phyloP scores from a whole-genome alignment of 1,140 invertebrate species.

The Drosophila pseudoananassae region DNA sequence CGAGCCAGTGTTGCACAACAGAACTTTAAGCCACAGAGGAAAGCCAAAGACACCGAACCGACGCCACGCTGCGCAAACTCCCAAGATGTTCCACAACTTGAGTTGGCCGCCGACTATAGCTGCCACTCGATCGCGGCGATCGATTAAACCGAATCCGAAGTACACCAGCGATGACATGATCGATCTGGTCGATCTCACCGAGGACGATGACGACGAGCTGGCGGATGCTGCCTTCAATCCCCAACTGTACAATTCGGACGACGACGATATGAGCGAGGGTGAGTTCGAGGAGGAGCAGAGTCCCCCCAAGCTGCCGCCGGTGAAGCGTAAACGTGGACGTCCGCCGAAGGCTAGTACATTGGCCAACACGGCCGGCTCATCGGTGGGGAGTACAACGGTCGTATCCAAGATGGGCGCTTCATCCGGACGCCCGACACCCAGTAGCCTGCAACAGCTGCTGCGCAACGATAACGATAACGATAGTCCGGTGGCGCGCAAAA shows the following conservation, averaged over 20 bases:
- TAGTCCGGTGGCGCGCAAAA: constrained; percentile 49
- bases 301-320: constrained; percentile 42
- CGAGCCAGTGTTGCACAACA: too few relatives aligned
- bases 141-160: constrained; percentile 83
- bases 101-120: constrained; percentile 73
- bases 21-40: not conserved
- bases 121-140: constrained; percentile 71
- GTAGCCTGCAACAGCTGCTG: constrained; percentile 62
- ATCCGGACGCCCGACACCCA: not conserved
- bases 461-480: constrained; percentile 42
- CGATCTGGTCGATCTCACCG: constrained; percentile 43
- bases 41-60: constrained; percentile 3
- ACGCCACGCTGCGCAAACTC: not conserved
- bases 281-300: constrained; percentile 58
- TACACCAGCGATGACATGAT: constrained; percentile 67
- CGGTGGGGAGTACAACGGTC: not conserved
- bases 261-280: constrained; percentile 59
- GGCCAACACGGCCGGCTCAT: not conserved
- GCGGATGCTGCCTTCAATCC: constrained; percentile 67
- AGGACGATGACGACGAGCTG: constrained; percentile 62
- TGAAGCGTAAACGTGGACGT: constrained; percentile 70
- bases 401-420: not conserved
- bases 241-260: constrained; percentile 69
- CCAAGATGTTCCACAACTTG: constrained; percentile 58
- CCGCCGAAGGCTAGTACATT: constrained; percentile 48